A percentile compares a stretch with the other conserved stretches of the same genome.
These are phyloP conservation scores for Menura novaehollandiae DNA, from an alignment of 2,113 vertebrate species.

Conservation along the genomic window DNA sequence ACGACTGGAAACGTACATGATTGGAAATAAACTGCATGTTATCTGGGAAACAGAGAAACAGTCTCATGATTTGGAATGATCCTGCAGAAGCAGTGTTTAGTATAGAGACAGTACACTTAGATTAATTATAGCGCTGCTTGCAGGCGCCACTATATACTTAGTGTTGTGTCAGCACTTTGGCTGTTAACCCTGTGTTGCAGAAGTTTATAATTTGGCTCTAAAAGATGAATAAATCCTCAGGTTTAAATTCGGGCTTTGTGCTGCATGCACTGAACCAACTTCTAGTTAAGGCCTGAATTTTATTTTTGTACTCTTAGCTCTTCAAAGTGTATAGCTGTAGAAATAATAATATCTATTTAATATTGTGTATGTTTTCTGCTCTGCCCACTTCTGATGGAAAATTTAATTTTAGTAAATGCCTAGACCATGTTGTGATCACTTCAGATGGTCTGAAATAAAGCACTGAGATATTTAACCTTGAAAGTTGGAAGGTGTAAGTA, in stretches of 20 bases:
- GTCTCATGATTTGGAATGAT: slow-evolving; percentile 60
- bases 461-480: background rate
- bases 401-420: background rate
- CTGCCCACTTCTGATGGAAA: background rate
- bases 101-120: slow-evolving; percentile 72
- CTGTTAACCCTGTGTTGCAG: slow-evolving; percentile 54
- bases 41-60: slow-evolving; percentile 38
- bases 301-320: background rate
- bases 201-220: slow-evolving; percentile 28
- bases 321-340: background rate
- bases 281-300: background rate
- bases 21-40: slow-evolving; percentile 69
- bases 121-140: slow-evolving; percentile 73
- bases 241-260: background rate
- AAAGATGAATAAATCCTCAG: background rate
- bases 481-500: background rate
- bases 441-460: background rate
- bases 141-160: slow-evolving; percentile 49
- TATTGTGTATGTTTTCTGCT: background rate
- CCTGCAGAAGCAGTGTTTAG: slow-evolving; percentile 69
- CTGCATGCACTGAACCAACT: background rate
- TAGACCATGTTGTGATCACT: background rate
- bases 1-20: slow-evolving; percentile 19
- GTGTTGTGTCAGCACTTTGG: slow-evolving; percentile 58
- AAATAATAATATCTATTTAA: background rate